These are phyloP conservation scores for Beris chalybata DNA, from an alignment of 2,888 invertebrate species.

Conservation along the genomic window DNA sequence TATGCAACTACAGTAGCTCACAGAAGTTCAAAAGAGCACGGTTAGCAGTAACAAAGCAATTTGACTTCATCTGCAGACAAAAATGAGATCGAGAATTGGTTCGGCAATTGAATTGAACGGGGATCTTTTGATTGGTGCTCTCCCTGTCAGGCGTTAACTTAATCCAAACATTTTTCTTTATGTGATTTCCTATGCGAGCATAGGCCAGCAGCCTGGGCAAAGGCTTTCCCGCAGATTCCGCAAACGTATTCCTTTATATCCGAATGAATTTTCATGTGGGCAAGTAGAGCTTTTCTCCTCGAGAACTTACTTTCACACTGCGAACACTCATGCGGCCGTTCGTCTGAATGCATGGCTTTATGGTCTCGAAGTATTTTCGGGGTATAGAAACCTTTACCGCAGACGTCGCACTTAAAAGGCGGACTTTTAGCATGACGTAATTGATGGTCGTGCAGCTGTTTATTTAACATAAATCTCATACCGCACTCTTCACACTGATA, in stretches of 20 bases:
- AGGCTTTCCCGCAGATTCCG: slow-evolving; percentile 38
- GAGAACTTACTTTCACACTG: slow-evolving; percentile 37
- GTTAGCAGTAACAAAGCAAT: no score
- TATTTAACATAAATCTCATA: slow-evolving; percentile 34
- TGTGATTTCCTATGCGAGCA: slow-evolving; percentile 37
- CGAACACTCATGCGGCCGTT: slow-evolving; percentile 11
- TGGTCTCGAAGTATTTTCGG: slow-evolving; percentile 17
- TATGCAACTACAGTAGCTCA: no score
- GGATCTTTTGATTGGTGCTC: no score
- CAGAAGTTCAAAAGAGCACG: no score
- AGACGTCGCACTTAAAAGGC: slow-evolving; percentile 38
- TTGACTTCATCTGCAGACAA: no score
- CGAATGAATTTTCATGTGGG: slow-evolving; percentile 39
- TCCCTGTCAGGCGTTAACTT: no score
- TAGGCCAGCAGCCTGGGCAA: slow-evolving; percentile 37
- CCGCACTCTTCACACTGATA: slow-evolving; percentile 37
- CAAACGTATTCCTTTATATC: slow-evolving; percentile 38
- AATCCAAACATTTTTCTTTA: background rate
- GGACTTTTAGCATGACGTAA: slow-evolving; percentile 39
- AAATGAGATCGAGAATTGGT: no score
- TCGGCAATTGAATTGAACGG: no score
- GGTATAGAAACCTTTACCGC: slow-evolving; percentile 35
- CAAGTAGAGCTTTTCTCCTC: slow-evolving; percentile 36
- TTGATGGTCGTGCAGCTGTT: slow-evolving; percentile 38
- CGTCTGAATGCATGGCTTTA: slow-evolving; percentile 18